Evolutionary conservation across 2,797 vertebrate species (phyloP).

Genomic region (Molossus alvarezi): DNA sequence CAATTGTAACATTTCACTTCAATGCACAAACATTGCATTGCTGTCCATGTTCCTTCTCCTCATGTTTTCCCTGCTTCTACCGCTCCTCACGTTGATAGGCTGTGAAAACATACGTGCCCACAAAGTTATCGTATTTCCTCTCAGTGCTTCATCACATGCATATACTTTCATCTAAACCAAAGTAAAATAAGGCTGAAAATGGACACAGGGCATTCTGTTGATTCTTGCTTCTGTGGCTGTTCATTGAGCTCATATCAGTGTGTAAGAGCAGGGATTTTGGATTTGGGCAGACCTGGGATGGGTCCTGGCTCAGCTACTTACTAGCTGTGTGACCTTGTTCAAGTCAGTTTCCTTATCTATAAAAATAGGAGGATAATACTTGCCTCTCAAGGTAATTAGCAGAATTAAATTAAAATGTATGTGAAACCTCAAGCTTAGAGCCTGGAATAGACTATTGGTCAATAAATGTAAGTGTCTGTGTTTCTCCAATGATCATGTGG

Average conservation of each 20-base stretch:
- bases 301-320: not conserved
- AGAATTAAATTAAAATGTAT: not conserved
- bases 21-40: not conserved
- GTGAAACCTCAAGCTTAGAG: not conserved
- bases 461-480: not conserved
- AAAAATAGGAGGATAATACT: not conserved
- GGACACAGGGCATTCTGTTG: not conserved
- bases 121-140: not conserved
- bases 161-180: constrained; percentile 25
- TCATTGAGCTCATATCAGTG: not conserved
- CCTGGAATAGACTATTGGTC: not conserved
- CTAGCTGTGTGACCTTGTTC: not conserved
- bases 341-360: not conserved
- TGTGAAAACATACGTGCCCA: not conserved
- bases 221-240: not conserved
- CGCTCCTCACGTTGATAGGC: not conserved
- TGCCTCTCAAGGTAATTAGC: not conserved
- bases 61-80: not conserved
- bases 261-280: not conserved
- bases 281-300: not conserved
- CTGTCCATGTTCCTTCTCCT: not conserved
- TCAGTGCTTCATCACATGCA: not conserved
- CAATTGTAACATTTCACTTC: not conserved
- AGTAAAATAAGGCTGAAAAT: not conserved
- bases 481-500: not conserved